These are phyloP conservation scores for Argynnis bischoffii DNA, from an alignment of 2,888 invertebrate species.

Conservation along the genomic window DNA sequence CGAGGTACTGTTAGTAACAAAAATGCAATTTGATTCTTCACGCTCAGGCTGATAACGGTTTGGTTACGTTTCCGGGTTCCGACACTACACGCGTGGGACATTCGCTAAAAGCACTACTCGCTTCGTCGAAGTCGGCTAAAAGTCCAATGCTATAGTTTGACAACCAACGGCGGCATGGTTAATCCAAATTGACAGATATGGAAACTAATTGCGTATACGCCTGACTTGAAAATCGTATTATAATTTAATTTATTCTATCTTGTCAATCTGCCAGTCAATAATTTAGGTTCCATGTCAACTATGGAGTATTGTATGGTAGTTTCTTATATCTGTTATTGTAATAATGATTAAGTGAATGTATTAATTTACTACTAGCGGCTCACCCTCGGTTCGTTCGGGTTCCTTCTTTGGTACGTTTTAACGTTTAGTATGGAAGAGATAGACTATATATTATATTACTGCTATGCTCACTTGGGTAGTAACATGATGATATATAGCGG, in stretches of 20 bases:
- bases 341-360: background rate
- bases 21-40: conserved; percentile 54
- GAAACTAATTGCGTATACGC: conserved; percentile 24
- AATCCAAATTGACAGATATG: conserved; percentile 32
- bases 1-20: conserved; percentile 41
- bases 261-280: conserved; percentile 7
- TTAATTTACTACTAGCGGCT: background rate
- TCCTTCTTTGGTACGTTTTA: no score
- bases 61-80: conserved; percentile 45
- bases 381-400: no score
- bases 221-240: conserved; percentile 19
- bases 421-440: no score
- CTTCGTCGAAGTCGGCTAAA: background rate
- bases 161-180: conserved; percentile 21
- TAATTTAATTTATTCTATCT: conserved; percentile 26
- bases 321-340: background rate
- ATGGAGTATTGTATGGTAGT: background rate
- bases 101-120: conserved; percentile 28
- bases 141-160: conserved; percentile 1
- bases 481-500: no score
- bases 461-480: no score
- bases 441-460: no score
- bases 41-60: conserved; percentile 51
- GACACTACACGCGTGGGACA: conserved; percentile 39
- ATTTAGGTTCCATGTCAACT: conserved; percentile 9